Percentiles rank a stretch among this genome's conserved stretches.
Conservation (phyloP, 92 coral and sea anemone genomes). For the Micromussa lordhowensis region DNA sequence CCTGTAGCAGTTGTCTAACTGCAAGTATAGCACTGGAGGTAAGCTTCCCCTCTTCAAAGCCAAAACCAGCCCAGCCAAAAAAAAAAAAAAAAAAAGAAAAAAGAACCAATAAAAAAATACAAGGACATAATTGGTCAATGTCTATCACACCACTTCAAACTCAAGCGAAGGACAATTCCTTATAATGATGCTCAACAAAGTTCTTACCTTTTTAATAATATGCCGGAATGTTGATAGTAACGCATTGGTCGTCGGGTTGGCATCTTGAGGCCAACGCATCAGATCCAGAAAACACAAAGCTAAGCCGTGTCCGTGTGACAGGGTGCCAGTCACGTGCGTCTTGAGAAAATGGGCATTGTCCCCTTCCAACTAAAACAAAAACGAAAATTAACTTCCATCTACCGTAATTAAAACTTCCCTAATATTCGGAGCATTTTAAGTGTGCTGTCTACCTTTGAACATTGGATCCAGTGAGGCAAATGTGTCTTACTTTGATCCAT, state of each 20-base stretch:
- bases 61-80: neutral
- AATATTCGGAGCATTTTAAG: too few species aligned
- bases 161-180: neutral
- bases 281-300: conserved; percentile 34
- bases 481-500: too few species aligned
- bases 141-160: too few species aligned
- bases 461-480: too few species aligned
- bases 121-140: neutral
- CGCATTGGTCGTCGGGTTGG: conserved; percentile 32
- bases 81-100: neutral
- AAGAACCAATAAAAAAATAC: too few species aligned
- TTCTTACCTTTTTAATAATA: conserved; percentile 1
- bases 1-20: conserved; percentile 62
- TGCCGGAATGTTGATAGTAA: conserved; percentile 27
- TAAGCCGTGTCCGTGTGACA: conserved; percentile 9
- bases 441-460: too few species aligned
- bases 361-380: too few species aligned
- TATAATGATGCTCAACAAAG: neutral
- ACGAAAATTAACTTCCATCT: too few species aligned
- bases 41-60: conserved; percentile 35
- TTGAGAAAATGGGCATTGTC: too few species aligned
- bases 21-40: conserved; percentile 60
- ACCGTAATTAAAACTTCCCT: too few species aligned
- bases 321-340: too few species aligned
- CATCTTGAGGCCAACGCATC: conserved; percentile 49